A percentile compares a stretch with the other conserved stretches of the same genome.
phyloP scores from a whole-genome alignment of 2,888 invertebrate species.

The Frankliniella intonsa region DNA sequence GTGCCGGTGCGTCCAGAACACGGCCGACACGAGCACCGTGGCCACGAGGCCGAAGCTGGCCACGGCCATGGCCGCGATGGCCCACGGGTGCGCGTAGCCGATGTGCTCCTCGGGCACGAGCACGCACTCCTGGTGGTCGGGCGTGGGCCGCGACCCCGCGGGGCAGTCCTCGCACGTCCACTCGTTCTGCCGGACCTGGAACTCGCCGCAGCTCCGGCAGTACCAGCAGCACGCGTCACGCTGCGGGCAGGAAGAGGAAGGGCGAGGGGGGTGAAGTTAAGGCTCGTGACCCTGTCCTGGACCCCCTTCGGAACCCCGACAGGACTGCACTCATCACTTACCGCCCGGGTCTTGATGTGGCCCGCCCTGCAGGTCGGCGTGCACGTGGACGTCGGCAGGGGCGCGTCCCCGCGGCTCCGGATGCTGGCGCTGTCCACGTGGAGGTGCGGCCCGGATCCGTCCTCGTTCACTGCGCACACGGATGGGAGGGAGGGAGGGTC shows the following conservation, averaged over 20 bases:
- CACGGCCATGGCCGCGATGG: constrained; percentile 48
- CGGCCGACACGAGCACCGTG: constrained; percentile 47
- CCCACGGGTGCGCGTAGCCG: constrained; percentile 49
- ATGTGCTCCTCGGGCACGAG: constrained; percentile 49
- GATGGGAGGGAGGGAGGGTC: background rate
- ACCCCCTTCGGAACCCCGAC: background rate
- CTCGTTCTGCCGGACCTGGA: constrained; percentile 47
- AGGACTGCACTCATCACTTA: constrained; percentile 32
- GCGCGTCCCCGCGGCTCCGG: constrained; percentile 43
- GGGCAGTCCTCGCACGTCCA: constrained; percentile 50
- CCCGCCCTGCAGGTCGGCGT: constrained; percentile 46
- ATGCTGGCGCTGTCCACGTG: constrained; percentile 44
- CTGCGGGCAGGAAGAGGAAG: constrained; percentile 35
- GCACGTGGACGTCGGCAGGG: constrained; percentile 49
- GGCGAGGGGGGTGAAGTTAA: background rate
- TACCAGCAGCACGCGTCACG: constrained; percentile 54
- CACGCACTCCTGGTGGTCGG: constrained; percentile 45
- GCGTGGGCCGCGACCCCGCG: constrained; percentile 45
- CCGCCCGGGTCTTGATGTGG: constrained; percentile 45
- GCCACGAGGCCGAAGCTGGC: constrained; percentile 49
- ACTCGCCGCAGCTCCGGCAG: constrained; percentile 49
- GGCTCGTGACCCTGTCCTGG: too few species aligned
- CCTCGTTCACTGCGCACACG: constrained; percentile 42
- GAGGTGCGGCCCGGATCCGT: constrained; percentile 43
- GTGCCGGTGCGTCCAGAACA: constrained; percentile 51